phyloP scores from a whole-genome alignment of 2,888 invertebrate genomes.

The Portevinia maculata region DNA sequence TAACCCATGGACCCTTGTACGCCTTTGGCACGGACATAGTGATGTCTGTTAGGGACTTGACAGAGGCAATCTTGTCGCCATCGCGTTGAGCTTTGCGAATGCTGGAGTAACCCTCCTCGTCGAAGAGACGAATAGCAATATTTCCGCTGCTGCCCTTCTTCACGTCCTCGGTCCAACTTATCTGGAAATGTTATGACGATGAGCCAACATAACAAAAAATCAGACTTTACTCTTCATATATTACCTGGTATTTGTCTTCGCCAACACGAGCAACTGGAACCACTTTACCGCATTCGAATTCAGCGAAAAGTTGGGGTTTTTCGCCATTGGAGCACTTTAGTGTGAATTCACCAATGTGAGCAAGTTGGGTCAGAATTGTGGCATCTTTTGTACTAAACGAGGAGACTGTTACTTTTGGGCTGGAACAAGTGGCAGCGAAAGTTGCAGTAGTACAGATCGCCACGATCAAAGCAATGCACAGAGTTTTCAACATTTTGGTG shows the following conservation, averaged over 20 bases:
- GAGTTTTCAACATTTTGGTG: constrained; percentile 77
- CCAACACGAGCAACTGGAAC: constrained; percentile 91
- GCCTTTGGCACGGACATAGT: constrained; percentile 89
- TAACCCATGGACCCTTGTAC: constrained; percentile 95
- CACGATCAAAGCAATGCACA: constrained; percentile 76
- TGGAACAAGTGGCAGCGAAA: constrained; percentile 83
- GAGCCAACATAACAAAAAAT: background rate
- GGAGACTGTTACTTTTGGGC: constrained; percentile 88
- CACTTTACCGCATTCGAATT: constrained; percentile 91
- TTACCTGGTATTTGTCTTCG: constrained; percentile 93
- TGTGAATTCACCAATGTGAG: constrained; percentile 95
- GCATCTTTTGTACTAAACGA: constrained; percentile 96
- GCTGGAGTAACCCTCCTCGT: constrained; percentile 95
- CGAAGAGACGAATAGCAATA: constrained; percentile 91
- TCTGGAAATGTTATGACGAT: constrained; percentile 83
- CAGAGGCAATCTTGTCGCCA: constrained; percentile 86
- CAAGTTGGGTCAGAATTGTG: constrained; percentile 94
- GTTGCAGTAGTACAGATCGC: constrained; percentile 74
- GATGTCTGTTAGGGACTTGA: constrained; percentile 88
- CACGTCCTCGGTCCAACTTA: constrained; percentile 96
- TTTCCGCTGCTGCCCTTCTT: constrained; percentile 92
- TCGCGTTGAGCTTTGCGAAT: constrained; percentile 91
- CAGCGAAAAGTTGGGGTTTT: constrained; percentile 92
- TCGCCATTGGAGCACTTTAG: constrained; percentile 90
- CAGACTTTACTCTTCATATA: constrained; percentile 1